A percentile compares a stretch with the other conserved stretches of the same genome.
Evolutionary conservation across 2,797 vertebrate species (phyloP).

Genomic region (Pangasius mekongensis): DNA sequence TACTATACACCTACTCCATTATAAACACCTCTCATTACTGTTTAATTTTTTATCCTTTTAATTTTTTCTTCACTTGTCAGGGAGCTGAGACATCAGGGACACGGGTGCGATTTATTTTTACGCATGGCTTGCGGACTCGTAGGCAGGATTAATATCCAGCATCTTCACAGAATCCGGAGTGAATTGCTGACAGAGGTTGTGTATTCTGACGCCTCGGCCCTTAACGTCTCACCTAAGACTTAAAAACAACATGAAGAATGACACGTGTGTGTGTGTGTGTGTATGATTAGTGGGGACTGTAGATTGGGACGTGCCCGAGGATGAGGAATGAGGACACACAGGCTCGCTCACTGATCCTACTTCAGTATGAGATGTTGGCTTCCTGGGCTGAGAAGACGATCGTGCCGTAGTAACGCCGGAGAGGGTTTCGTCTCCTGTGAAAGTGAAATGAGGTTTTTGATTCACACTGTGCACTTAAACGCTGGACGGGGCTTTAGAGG

Average conservation of each 20-base stretch:
- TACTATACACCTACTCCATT: not conserved
- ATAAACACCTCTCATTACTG: not conserved
- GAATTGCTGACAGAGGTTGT: not conserved
- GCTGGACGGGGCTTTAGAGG: not conserved
- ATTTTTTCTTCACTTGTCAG: not conserved
- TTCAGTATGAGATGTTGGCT: conserved; percentile 1
- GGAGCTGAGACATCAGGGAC: not conserved
- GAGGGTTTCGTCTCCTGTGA: conserved; percentile 18
- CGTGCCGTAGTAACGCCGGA: not conserved
- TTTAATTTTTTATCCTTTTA: not conserved
- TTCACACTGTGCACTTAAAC: not conserved
- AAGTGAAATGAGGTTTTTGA: conserved; percentile 15
- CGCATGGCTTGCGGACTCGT: not conserved
- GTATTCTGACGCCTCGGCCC: not conserved
- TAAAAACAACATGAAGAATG: not conserved
- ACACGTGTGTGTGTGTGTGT: not conserved
- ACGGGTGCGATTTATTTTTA: not conserved
- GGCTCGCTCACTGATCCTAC: not conserved
- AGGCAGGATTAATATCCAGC: not conserved
- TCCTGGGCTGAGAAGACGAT: not conserved
- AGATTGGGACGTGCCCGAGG: not conserved
- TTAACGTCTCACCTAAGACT: not conserved
- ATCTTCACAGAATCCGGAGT: not conserved
- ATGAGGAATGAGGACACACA: not conserved
- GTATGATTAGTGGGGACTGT: not conserved